Evolutionary conservation across 2,888 invertebrate species (phyloP).

Genomic region (Pollenia amentaria): DNA sequence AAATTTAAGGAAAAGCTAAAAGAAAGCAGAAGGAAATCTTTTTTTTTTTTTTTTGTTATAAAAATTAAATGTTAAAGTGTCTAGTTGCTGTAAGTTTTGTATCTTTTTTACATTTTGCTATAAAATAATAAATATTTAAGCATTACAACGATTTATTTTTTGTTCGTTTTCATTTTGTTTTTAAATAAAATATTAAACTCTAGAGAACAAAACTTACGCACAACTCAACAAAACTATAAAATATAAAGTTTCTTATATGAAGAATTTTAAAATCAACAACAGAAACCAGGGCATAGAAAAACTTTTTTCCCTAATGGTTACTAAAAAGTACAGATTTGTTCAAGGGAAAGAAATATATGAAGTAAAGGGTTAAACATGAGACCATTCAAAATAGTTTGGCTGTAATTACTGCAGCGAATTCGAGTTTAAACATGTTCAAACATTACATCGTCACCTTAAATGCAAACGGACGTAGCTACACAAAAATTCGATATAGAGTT

Average conservation of each 20-base stretch:
- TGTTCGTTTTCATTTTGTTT: not conserved
- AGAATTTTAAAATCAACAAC: conserved; percentile 29
- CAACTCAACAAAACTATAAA: conserved; percentile 40
- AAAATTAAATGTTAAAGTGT: conserved; percentile 37
- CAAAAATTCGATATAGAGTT: too few species aligned
- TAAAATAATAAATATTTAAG: conserved; percentile 12
- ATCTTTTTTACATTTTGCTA: not conserved
- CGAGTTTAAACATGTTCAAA: too few species aligned
- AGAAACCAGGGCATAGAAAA: not conserved
- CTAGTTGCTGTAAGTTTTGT: not conserved
- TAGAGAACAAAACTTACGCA: conserved; percentile 3
- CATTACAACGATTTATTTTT: conserved; percentile 6
- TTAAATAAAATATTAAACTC: conserved; percentile 32
- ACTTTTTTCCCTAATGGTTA: not conserved
- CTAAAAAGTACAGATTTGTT: not conserved
- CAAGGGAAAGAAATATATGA: too few species aligned
- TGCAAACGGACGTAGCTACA: too few species aligned
- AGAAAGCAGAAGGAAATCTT: not conserved
- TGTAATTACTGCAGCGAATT: too few species aligned
- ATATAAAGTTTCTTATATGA: conserved; percentile 12
- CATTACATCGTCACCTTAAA: too few species aligned
- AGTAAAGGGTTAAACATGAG: too few species aligned
- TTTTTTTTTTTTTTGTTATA: not conserved
- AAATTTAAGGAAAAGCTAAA: not conserved
- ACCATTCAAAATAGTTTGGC: too few species aligned